These are phyloP conservation scores for Drosophila acutilabella DNA, from an alignment of 2,888 invertebrate genomes.

Conservation along the genomic window DNA sequence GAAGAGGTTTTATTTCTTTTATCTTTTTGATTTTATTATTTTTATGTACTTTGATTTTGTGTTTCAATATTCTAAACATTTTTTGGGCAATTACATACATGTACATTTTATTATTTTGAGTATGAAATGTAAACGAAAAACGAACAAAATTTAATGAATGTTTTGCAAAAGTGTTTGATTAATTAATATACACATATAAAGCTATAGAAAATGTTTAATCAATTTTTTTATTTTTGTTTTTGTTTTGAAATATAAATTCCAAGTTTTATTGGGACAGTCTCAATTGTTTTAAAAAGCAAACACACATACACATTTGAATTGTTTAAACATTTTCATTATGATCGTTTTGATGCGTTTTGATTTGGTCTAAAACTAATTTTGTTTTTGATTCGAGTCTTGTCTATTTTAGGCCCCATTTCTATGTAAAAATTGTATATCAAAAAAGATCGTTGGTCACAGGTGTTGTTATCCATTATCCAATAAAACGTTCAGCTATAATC, in stretches of 20 bases:
- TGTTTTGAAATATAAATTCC: constrained; percentile 30
- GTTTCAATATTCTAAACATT: too few species aligned
- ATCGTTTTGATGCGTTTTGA: constrained; percentile 40
- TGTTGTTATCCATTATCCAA: constrained; percentile 21
- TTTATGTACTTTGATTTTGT: constrained; percentile 8
- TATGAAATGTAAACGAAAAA: constrained; percentile 20
- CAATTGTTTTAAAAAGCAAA: constrained; percentile 40
- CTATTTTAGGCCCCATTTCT: constrained; percentile 35
- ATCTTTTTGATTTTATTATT: constrained; percentile 48
- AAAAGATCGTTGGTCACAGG: constrained; percentile 61
- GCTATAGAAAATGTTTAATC: constrained; percentile 67
- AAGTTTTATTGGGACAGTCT: constrained; percentile 57
- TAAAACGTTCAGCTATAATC: constrained; percentile 50
- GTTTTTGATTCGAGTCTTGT: constrained; percentile 29
- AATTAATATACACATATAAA: constrained; percentile 80
- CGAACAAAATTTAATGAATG: constrained; percentile 23
- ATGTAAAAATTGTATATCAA: constrained; percentile 61
- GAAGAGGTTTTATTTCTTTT: constrained; percentile 18
- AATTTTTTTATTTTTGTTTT: constrained; percentile 16
- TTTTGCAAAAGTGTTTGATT: constrained; percentile 49
- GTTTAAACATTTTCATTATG: constrained; percentile 12
- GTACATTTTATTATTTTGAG: constrained; percentile 29
- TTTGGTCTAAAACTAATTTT: constrained; percentile 51
- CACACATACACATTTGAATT: constrained; percentile 36
- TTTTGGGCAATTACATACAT: constrained; percentile 34